Conservation (phyloP, 2,888 invertebrate species). For the Tiphia femorata region DNA sequence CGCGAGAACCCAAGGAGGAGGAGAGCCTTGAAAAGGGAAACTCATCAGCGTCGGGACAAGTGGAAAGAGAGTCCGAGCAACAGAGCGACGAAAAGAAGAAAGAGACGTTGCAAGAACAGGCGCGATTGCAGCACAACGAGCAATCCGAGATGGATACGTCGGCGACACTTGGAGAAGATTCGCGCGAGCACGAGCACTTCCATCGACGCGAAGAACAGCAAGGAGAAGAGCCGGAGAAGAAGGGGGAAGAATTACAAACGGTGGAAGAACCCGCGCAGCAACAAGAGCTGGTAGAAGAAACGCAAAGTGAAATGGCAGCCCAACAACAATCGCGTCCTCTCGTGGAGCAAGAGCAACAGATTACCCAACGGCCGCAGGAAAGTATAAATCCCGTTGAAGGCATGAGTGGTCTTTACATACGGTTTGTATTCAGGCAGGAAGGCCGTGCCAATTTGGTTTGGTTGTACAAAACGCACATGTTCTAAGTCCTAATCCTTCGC, state of each 20-base stretch:
- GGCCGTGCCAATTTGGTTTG: conserved; percentile 61
- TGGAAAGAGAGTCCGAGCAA: too few relatives aligned
- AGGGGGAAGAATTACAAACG: background rate
- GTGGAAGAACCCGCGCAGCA: conserved; percentile 6
- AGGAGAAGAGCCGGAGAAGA: background rate
- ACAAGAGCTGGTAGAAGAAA: background rate
- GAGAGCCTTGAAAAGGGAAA: conserved; percentile 2
- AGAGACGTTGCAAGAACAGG: background rate
- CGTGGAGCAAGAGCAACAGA: background rate
- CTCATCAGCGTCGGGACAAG: too few relatives aligned
- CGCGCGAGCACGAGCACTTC: background rate
- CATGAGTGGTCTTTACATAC: conserved; percentile 58
- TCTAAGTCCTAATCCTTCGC: conserved; percentile 46
- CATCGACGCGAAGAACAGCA: background rate
- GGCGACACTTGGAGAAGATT: too few relatives aligned
- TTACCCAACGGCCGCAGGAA: conserved; percentile 11
- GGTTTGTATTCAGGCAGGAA: conserved; percentile 61
- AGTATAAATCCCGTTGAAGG: conserved; percentile 33
- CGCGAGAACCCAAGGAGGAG: background rate
- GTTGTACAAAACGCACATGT: conserved; percentile 66
- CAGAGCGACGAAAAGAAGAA: too few relatives aligned
- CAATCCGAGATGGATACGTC: background rate
- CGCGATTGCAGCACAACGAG: background rate
- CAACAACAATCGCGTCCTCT: background rate
- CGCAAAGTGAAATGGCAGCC: background rate